Conservation (phyloP, 2,888 invertebrate species). For the Dendrolimus houi region DNA sequence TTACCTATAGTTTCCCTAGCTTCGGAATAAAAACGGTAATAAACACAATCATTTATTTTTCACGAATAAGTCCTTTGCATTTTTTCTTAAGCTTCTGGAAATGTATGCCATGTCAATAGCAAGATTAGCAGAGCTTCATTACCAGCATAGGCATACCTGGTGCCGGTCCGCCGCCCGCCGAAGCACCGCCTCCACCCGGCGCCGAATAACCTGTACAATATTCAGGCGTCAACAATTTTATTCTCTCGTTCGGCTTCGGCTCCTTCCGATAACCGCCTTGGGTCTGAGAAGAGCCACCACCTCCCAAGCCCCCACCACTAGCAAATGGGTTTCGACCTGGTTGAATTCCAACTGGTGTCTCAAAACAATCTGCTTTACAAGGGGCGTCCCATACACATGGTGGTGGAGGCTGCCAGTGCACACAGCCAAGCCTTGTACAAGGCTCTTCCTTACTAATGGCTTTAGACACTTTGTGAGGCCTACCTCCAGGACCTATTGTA, state of each 20-base stretch:
- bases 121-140: slow-evolving; percentile 55
- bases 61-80: slow-evolving; percentile 30
- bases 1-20: too few relatives aligned
- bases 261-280: slow-evolving; percentile 3
- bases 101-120: slow-evolving; percentile 6
- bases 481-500: slow-evolving; percentile 31
- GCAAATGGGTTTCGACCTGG: slow-evolving; percentile 41
- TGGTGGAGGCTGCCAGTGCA: slow-evolving; percentile 58
- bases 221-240: slow-evolving; percentile 42
- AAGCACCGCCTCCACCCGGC: slow-evolving; percentile 27
- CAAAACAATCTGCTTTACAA: slow-evolving; percentile 64
- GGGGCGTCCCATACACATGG: slow-evolving; percentile 60
- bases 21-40: too few relatives aligned
- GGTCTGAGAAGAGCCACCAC: slow-evolving; percentile 4
- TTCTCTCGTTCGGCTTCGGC: slow-evolving; percentile 19
- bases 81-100: slow-evolving; percentile 50
- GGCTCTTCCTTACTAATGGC: slow-evolving; percentile 33
- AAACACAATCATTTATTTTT: slow-evolving; percentile 14
- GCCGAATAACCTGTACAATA: slow-evolving; percentile 57
- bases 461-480: slow-evolving; percentile 23
- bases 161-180: slow-evolving; percentile 32
- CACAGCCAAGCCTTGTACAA: slow-evolving; percentile 51
- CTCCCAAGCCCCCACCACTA: slow-evolving; percentile 18
- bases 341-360: slow-evolving; percentile 41
- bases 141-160: slow-evolving; percentile 51